Conservation (phyloP, 2,797 vertebrate species). For the Enteromius radiatus region DNA sequence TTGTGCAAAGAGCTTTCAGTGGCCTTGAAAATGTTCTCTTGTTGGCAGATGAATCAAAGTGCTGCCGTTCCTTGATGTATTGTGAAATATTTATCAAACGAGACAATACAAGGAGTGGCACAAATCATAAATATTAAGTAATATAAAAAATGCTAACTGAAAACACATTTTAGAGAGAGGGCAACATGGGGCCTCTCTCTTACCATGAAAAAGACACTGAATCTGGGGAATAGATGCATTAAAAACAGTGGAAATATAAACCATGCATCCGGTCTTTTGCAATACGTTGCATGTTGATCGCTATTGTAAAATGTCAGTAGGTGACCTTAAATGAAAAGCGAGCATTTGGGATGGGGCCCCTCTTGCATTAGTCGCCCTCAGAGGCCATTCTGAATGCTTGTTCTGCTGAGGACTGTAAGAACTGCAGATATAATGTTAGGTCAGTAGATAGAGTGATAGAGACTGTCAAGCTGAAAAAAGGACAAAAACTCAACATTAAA, state of each 20-base stretch:
- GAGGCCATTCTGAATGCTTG: neutral
- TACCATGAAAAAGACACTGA: constrained; percentile 48
- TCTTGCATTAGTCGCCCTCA: neutral
- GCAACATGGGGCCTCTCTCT: constrained; percentile 44
- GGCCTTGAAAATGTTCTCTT: constrained; percentile 75
- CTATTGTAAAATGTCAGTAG: constrained; percentile 68
- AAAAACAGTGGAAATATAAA: constrained; percentile 63
- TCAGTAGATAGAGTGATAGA: neutral
- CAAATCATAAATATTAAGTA: constrained; percentile 84
- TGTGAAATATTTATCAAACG: constrained; percentile 84
- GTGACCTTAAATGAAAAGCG: constrained; percentile 65
- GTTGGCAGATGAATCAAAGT: constrained; percentile 81
- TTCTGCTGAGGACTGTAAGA: neutral
- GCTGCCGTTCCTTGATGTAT: constrained; percentile 77
- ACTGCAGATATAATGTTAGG: neutral
- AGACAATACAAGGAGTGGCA: constrained; percentile 82
- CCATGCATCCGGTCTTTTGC: constrained; percentile 60
- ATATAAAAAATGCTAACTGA: constrained; percentile 75
- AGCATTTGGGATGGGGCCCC: constrained; percentile 45
- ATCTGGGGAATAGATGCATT: constrained; percentile 39
- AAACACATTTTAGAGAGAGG: constrained; percentile 74
- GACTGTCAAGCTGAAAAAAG: constrained; percentile 2
- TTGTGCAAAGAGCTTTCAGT: constrained; percentile 73
- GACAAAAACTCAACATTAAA: neutral
- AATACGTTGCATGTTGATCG: constrained; percentile 65